These are phyloP conservation scores for Acridotheres tristis DNA, from an alignment of 2,797 vertebrate genomes.

Conservation along the genomic window DNA sequence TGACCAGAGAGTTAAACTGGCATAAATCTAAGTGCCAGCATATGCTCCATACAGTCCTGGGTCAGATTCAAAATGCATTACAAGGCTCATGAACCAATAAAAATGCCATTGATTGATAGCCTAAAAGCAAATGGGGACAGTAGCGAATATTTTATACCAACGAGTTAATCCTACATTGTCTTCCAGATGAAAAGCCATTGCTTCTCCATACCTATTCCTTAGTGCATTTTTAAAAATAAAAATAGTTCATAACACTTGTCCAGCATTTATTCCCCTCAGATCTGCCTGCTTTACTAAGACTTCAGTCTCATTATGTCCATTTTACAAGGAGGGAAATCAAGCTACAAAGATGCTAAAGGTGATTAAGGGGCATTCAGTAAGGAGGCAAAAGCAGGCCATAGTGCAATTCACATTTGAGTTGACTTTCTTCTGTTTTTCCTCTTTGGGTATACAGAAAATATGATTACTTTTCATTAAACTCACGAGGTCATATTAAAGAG, in stretches of 20 bases:
- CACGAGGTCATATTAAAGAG: not conserved
- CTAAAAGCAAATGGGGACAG: not conserved
- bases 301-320: not conserved
- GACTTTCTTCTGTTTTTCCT: not conserved
- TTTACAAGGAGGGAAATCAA: not conserved
- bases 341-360: not conserved
- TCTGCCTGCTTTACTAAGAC: not conserved
- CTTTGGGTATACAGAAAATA: not conserved
- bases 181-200: not conserved
- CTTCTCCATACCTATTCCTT: not conserved
- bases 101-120: not conserved
- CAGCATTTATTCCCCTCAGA: not conserved
- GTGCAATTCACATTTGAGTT: not conserved
- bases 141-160: not conserved
- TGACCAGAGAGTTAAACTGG: not conserved
- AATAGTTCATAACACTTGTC: not conserved
- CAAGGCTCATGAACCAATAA: slow-evolving; percentile 23
- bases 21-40: not conserved
- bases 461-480: not conserved
- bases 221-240: not conserved
- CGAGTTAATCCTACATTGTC: not conserved
- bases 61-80: slow-evolving; percentile 10
- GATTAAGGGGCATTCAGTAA: not conserved
- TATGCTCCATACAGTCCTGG: not conserved
- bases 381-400: not conserved